A percentile compares a stretch with the other conserved stretches of the same genome.
These are phyloP conservation scores for Baccha elongata DNA, from an alignment of 2,888 invertebrate genomes.

Conservation along the genomic window DNA sequence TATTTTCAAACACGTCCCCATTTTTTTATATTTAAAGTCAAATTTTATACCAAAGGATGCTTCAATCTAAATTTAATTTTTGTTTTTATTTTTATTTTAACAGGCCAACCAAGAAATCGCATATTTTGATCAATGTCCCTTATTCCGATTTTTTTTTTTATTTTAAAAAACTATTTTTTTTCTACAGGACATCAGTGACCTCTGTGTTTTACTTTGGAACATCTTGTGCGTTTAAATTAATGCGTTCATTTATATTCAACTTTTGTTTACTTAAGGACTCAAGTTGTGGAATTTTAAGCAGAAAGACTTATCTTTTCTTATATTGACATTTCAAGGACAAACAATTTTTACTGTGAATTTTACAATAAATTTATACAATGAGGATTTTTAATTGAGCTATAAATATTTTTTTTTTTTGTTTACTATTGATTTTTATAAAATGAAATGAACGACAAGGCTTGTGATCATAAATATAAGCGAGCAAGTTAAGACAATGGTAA, in stretches of 20 bases:
- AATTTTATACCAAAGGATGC: slow-evolving; percentile 47
- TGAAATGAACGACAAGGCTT: no score
- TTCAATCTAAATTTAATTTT: no score
- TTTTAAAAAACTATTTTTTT: slow-evolving; percentile 34
- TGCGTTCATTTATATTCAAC: slow-evolving; percentile 65
- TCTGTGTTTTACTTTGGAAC: slow-evolving; percentile 15
- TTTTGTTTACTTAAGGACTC: slow-evolving; percentile 1
- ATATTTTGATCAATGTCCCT: slow-evolving; percentile 46
- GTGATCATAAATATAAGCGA: no score
- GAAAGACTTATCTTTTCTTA: neutral
- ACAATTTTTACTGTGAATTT: neutral
- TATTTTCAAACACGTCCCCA: neutral
- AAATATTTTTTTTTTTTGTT: neutral
- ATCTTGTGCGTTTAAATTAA: slow-evolving; percentile 52
- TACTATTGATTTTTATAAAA: no score
- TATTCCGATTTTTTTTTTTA: slow-evolving; percentile 13
- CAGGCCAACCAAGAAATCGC: slow-evolving; percentile 28
- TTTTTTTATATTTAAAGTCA: slow-evolving; percentile 1
- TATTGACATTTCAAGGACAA: neutral
- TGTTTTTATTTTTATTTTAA: slow-evolving; percentile 9
- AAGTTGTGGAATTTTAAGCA: neutral
- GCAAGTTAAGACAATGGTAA: no score
- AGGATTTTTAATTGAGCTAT: slow-evolving; percentile 22
- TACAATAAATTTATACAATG: neutral
- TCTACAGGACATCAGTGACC: slow-evolving; percentile 18